phyloP scores from a whole-genome alignment of 2,888 invertebrate species.

The Caenorhabditis sinica region DNA sequence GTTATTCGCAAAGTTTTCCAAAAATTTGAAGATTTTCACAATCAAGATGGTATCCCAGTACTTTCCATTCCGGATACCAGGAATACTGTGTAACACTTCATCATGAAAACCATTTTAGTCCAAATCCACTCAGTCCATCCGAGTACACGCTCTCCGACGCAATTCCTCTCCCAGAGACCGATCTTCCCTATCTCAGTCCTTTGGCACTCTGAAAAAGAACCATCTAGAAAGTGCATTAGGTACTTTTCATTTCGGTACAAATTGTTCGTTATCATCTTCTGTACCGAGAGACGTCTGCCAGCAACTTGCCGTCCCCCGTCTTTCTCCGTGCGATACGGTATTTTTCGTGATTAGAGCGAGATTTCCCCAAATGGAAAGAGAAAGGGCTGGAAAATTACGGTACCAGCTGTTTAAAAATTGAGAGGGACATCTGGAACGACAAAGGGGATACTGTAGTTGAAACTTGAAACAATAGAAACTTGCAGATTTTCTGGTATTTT shows the following conservation, averaged over 20 bases:
- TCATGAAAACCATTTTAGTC: no score
- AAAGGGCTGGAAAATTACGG: background rate
- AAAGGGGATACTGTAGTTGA: background rate
- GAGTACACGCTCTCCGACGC: background rate
- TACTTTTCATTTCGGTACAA: constrained; percentile 21
- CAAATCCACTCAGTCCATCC: background rate
- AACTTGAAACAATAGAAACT: background rate
- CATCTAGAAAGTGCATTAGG: background rate
- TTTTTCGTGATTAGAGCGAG: constrained; percentile 34
- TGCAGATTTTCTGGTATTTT: background rate
- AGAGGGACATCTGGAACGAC: background rate
- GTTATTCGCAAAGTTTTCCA: no score
- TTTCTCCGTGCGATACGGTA: constrained; percentile 46
- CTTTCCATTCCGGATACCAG: no score
- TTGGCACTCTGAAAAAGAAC: background rate
- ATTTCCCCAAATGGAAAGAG: background rate
- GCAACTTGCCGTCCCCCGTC: background rate
- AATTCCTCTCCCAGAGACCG: background rate
- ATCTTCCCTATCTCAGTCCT: background rate
- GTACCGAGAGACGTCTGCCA: constrained; percentile 38
- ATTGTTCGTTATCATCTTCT: constrained; percentile 38
- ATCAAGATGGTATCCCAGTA: no score
- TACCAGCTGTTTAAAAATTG: background rate
- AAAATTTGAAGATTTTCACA: no score
- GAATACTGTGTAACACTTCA: no score